Evolutionary conservation across 30 jellyfish, hydroid and myxozoan genomes (phyloP), one percentile per base, ranked within the genome.

Genomic region (Aurelia coerulea): DNA sequence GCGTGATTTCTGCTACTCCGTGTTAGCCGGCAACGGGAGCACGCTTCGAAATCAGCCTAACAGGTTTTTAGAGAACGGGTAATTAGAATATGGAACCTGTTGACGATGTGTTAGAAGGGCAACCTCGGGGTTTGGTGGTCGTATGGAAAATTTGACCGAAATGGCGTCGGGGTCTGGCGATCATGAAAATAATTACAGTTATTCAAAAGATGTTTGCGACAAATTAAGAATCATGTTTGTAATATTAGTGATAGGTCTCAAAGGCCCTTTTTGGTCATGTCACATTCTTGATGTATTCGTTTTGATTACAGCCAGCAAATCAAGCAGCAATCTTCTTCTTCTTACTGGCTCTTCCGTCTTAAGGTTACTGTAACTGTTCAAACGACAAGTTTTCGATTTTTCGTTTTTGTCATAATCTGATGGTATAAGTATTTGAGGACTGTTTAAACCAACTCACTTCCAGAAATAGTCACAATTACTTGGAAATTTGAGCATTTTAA

Each of bases 61-160:
- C 91, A 83, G 92, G 92, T 83, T 74, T 49, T 59, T 60, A 33
- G 76, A 50, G 62, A 35, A 60, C 92, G 68, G 92, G 92, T 83
- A 83, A 37, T 31, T 50, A 60, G 83, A 83, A 83, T 83, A 59
- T 52, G 69, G 73, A 37, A 83, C 92, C 92, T 83, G 92, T 54
- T 17, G 64, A 39, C 35, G 68, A 72, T 37, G 74, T 67, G 92
- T 85, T 56, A 34, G 37, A 54, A 59, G 86, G 80, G 80, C 78
- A 83, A 70, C 78, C 68, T 32, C 50, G 33, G 62, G 51, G 7
- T 46, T 51, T 37, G 92, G 92, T 83, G 92, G 92, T 82, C 41
- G 92, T 83, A 83, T 83, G 86, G 85, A 83, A 62, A 58, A 83
- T 37, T 70, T 83, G 92, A 83, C 65, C 92, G 92, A 83, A n/a